A percentile compares a stretch with the other conserved stretches of the same genome.
Evolutionary conservation across 2,888 invertebrate species (phyloP).

Genomic region (Eudasyphora cyanicolor): DNA sequence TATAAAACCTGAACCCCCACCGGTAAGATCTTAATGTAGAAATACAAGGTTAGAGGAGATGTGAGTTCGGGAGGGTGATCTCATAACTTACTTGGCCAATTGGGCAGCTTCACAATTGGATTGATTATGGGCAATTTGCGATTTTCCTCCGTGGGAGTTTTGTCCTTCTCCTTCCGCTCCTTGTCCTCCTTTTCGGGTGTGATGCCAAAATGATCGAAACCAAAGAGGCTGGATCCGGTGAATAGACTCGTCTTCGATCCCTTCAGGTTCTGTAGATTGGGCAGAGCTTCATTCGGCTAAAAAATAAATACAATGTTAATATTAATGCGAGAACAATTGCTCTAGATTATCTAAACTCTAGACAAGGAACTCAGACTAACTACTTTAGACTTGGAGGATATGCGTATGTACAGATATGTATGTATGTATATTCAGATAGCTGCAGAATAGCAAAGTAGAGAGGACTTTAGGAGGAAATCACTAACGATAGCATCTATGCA

Average conservation of each 20-base stretch:
- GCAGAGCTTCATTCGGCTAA: constrained; percentile 79
- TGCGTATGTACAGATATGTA: constrained; percentile 35
- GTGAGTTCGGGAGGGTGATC: not conserved
- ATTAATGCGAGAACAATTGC: not conserved
- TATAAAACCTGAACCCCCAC: constrained; percentile 88
- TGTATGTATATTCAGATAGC: constrained; percentile 20
- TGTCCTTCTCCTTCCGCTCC: constrained; percentile 75
- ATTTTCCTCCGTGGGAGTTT: constrained; percentile 81
- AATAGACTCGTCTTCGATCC: constrained; percentile 83
- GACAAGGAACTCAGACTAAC: constrained; percentile 39
- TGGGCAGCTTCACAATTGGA: constrained; percentile 91
- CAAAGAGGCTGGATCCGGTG: constrained; percentile 78
- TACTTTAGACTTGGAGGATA: constrained; percentile 50
- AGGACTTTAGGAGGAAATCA: constrained; percentile 30
- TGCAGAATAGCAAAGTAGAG: constrained; percentile 23
- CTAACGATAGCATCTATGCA: constrained; percentile 17
- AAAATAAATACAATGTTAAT: constrained; percentile 57
- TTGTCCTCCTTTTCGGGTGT: constrained; percentile 77
- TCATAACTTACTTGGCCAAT: constrained; percentile 88
- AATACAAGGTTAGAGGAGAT: not conserved
- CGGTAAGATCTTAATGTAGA: constrained; percentile 53
- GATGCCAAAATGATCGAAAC: constrained; percentile 76
- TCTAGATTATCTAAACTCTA: not conserved
- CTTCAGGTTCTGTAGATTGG: constrained; percentile 81
- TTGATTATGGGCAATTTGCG: constrained; percentile 93